Percentiles rank a stretch among this genome's conserved stretches.
phyloP scores from a whole-genome alignment of 2,797 vertebrate genomes.

The Falco berigora region DNA sequence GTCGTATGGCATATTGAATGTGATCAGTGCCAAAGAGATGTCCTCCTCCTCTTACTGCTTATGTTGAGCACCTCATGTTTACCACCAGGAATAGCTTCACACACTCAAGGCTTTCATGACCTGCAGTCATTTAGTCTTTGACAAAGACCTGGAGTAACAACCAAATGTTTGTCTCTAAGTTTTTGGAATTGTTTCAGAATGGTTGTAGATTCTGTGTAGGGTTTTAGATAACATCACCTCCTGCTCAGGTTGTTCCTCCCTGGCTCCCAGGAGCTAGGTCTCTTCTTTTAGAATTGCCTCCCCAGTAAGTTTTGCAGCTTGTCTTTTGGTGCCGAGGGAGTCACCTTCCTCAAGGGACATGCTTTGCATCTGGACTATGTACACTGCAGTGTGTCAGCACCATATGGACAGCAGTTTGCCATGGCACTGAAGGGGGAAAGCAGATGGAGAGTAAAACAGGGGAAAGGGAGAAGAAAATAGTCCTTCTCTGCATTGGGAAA shows the following conservation, averaged over 20 bases:
- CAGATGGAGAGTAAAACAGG: neutral
- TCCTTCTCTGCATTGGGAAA: neutral
- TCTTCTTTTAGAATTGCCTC: neutral
- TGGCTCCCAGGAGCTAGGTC: neutral
- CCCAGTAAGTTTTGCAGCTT: neutral
- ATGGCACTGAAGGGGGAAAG: neutral
- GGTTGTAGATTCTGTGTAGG: neutral
- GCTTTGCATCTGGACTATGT: neutral
- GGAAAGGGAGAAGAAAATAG: neutral
- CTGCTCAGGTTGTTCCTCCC: neutral
- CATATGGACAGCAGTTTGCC: neutral
- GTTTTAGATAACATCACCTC: neutral
- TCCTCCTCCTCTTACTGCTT: neutral
- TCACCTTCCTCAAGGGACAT: neutral
- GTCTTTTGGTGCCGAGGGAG: neutral
- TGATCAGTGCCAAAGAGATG: neutral
- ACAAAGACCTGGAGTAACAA: neutral
- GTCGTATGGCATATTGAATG: too few relatives aligned
- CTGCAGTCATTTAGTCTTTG: neutral
- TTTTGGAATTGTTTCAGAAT: neutral
- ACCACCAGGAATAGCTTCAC: neutral
- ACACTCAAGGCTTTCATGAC: neutral
- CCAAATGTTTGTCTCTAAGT: neutral
- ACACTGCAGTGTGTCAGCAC: neutral
- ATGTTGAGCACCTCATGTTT: neutral